These are phyloP conservation scores for Junco hyemalis DNA, from an alignment of 2,113 vertebrate genomes.

Conservation along the genomic window DNA sequence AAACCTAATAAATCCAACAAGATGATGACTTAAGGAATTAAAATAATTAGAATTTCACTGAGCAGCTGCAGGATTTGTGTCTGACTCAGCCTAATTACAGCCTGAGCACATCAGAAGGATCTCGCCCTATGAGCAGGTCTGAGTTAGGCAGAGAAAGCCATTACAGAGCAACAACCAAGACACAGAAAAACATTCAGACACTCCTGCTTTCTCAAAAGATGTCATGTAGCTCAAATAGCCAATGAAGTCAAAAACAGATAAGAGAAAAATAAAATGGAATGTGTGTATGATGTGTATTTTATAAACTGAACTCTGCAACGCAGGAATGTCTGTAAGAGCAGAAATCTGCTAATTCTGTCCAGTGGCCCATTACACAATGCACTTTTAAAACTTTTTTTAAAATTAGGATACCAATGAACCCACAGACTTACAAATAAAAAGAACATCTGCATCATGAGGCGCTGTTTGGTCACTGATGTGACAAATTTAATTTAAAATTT, in stretches of 20 bases:
- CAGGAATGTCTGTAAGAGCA: background rate
- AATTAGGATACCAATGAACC: background rate
- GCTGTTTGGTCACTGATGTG: background rate
- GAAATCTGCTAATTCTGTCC: background rate
- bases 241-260: background rate
- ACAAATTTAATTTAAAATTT: background rate
- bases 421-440: background rate
- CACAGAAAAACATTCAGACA: background rate
- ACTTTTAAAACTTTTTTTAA: background rate
- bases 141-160: background rate
- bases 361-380: background rate
- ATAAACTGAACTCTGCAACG: background rate
- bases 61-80: background rate
- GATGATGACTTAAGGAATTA: background rate
- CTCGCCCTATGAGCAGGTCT: background rate
- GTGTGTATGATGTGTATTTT: accelerated
- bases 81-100: conserved; percentile 19
- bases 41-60: conserved; percentile 21
- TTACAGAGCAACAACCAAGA: background rate
- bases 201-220: background rate
- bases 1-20: conserved; percentile 12
- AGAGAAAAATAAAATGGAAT: background rate
- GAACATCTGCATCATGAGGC: background rate
- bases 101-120: background rate
- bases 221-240: background rate